phyloP scores from a whole-genome alignment of 2,113 vertebrate genomes.

The Artemisiospiza belli region DNA sequence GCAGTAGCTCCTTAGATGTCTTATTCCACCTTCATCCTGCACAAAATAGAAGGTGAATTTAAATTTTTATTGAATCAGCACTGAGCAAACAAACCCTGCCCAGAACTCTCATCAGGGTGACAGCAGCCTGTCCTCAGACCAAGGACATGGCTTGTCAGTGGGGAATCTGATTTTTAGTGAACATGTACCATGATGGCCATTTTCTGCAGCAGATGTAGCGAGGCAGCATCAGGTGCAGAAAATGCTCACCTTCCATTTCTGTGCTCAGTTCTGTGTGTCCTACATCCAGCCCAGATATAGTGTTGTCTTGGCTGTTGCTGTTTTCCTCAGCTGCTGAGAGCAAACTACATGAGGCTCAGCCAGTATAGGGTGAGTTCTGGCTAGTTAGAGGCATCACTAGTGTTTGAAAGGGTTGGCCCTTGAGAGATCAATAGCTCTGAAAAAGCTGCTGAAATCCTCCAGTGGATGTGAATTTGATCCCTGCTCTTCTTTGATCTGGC shows the following conservation, averaged over 20 bases:
- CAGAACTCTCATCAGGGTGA: neutral
- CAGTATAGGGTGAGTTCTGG: neutral
- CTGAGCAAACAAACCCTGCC: neutral
- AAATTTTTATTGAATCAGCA: neutral
- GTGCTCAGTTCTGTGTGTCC: neutral
- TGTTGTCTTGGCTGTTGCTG: neutral
- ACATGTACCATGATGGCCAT: neutral
- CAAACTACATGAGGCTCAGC: neutral
- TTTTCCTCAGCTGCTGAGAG: constrained; percentile 18
- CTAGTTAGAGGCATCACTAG: neutral
- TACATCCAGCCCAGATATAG: neutral
- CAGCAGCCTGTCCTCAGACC: neutral
- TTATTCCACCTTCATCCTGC: neutral
- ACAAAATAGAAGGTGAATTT: neutral
- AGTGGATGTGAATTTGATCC: neutral
- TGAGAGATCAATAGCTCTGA: constrained; percentile 8
- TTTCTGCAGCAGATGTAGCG: neutral
- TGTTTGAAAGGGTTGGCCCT: constrained; percentile 16
- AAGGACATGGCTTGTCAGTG: neutral
- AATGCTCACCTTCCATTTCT: neutral
- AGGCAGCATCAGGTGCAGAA: neutral
- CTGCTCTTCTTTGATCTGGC: constrained; percentile 32
- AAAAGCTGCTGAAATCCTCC: constrained; percentile 37
- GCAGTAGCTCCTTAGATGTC: neutral
- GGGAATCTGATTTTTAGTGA: neutral